A percentile compares a stretch with the other conserved stretches of the same genome.
These are phyloP conservation scores for Zingel zingel DNA, from an alignment of 2,113 vertebrate genomes.

Conservation along the genomic window DNA sequence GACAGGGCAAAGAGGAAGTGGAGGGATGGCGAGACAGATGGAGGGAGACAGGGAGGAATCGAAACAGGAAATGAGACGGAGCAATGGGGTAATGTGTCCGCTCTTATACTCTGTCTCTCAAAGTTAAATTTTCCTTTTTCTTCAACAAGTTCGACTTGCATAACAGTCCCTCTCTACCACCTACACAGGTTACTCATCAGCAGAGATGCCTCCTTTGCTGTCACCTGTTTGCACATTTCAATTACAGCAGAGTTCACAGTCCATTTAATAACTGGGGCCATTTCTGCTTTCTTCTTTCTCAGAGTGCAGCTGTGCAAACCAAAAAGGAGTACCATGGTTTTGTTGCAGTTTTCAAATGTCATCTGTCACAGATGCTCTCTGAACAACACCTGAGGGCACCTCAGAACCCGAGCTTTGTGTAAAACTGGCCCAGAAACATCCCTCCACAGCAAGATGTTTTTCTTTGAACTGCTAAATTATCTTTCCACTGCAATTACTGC, in stretches of 20 bases:
- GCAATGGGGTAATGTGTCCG: background rate
- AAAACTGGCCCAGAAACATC: constrained; percentile 3
- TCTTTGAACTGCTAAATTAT: constrained; percentile 23
- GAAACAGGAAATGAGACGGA: constrained; percentile 38
- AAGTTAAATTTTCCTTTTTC: constrained; percentile 8
- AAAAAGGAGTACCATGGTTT: background rate
- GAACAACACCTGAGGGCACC: constrained; percentile 10
- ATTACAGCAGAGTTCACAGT: constrained; percentile 47
- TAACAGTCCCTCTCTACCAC: constrained; percentile 2
- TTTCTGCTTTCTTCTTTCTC: constrained; percentile 13
- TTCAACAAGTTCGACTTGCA: constrained; percentile 12
- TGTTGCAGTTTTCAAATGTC: constrained; percentile 5
- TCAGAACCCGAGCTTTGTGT: background rate
- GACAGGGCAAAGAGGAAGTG: constrained; percentile 8
- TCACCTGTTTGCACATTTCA: constrained; percentile 41
- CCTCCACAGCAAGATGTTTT: background rate
- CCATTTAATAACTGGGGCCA: constrained; percentile 20
- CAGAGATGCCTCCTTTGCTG: constrained; percentile 1
- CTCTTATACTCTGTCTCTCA: background rate
- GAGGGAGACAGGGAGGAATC: constrained; percentile 25
- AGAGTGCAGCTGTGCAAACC: background rate
- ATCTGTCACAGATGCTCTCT: constrained; percentile 4
- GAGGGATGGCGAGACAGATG: constrained; percentile 11
- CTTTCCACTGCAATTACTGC: background rate
- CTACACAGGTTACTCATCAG: constrained; percentile 27